These are phyloP conservation scores for Notolabrus celidotus DNA, from an alignment of 2,797 vertebrate species.

Conservation along the genomic window DNA sequence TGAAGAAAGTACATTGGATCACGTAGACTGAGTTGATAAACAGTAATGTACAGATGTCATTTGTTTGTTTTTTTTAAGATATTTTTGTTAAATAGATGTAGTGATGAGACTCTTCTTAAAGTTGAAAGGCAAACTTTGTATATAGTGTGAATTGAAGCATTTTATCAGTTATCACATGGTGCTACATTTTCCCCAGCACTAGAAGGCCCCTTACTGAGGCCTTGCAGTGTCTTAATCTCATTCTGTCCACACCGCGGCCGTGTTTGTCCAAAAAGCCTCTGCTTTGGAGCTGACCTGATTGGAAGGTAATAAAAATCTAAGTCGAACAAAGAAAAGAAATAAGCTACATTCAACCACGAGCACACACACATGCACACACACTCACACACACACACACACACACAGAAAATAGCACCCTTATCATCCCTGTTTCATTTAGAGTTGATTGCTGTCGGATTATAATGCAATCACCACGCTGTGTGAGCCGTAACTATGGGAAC, in stretches of 20 bases:
- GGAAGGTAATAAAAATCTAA: constrained; percentile 99
- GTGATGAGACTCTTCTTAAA: constrained; percentile 9
- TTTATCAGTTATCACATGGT: constrained; percentile 29
- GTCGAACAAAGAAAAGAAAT: constrained; percentile 87
- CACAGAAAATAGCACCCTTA: constrained; percentile 97
- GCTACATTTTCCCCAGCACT: constrained; percentile 26
- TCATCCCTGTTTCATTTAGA: constrained; percentile 99
- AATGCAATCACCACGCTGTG: constrained; percentile 99
- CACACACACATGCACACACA: constrained; percentile 43
- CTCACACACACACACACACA: constrained; percentile 40
- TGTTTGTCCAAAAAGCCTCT: constrained; percentile 96
- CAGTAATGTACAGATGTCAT: background rate
- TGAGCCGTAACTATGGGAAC: constrained; percentile 99
- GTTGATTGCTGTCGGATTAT: constrained; percentile 99
- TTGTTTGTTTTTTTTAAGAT: background rate
- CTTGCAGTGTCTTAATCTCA: constrained; percentile 79
- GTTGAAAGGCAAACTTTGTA: constrained; percentile 39
- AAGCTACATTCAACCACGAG: constrained; percentile 69
- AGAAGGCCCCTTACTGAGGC: constrained; percentile 67
- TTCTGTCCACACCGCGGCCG: constrained; percentile 80
- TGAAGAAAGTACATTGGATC: background rate
- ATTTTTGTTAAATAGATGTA: constrained; percentile 5
- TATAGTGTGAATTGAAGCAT: constrained; percentile 10
- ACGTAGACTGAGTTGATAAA: constrained; percentile 4
- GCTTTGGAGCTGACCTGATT: constrained; percentile 93